Conservation (phyloP, 2,888 invertebrate species). For the Himalopsyche anomala region DNA sequence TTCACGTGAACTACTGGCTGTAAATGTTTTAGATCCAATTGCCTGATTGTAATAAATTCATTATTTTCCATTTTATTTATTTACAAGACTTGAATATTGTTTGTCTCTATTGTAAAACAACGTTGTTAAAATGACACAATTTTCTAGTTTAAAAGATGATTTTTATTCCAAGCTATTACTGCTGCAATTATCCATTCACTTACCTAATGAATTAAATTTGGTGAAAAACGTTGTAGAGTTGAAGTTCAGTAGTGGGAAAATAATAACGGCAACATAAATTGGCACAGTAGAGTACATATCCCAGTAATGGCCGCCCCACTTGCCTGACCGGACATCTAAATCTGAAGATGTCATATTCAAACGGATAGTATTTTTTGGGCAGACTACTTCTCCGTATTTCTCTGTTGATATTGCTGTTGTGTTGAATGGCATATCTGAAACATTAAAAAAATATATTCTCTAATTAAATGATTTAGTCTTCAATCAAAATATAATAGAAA, state of each 20-base stretch:
- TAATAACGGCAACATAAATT: constrained; percentile 83
- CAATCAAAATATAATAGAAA: not conserved
- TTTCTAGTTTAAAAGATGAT: too few species aligned
- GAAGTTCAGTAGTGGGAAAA: constrained; percentile 90
- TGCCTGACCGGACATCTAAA: constrained; percentile 67
- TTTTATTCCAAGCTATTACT: too few species aligned
- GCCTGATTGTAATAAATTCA: too few species aligned
- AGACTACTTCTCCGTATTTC: constrained; percentile 70
- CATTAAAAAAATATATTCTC: not conserved
- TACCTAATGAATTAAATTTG: constrained; percentile 93
- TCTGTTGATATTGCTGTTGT: constrained; percentile 49
- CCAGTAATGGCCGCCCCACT: constrained; percentile 79
- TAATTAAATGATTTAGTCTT: not conserved
- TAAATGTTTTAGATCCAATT: too few species aligned
- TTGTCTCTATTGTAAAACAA: too few species aligned
- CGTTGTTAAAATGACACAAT: too few species aligned
- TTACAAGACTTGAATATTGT: too few species aligned
- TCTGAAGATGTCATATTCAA: constrained; percentile 67
- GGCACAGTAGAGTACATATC: constrained; percentile 88
- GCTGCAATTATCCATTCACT: constrained; percentile 67
- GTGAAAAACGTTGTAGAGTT: constrained; percentile 94
- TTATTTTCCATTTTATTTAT: too few species aligned
- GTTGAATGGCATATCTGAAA: constrained; percentile 59
- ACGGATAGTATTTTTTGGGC: constrained; percentile 71
- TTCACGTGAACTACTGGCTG: too few species aligned